A percentile compares a stretch with the other conserved stretches of the same genome.
phyloP scores from a whole-genome alignment of 2,797 vertebrate genomes.

The Enteromius viviparus region DNA sequence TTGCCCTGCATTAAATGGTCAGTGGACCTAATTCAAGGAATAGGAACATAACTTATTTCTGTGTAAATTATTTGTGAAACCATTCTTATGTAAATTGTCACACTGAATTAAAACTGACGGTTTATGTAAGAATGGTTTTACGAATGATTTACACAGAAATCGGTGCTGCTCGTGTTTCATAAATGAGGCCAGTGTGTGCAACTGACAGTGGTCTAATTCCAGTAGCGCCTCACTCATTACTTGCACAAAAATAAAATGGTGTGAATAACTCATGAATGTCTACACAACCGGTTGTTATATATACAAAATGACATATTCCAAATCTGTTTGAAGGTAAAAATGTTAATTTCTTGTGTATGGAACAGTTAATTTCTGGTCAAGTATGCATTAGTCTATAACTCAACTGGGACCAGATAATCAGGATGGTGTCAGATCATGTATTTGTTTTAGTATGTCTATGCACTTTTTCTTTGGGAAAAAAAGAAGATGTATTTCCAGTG shows the following conservation, averaged over 20 bases:
- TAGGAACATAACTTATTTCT: neutral
- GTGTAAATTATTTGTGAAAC: conserved; percentile 12
- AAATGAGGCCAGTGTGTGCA: conserved; percentile 21
- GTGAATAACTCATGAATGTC: conserved; percentile 14
- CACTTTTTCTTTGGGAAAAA: conserved; percentile 35
- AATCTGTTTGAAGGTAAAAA: conserved; percentile 9
- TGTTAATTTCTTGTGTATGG: conserved; percentile 9
- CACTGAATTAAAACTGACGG: conserved; percentile 32
- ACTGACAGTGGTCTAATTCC: conserved; percentile 15
- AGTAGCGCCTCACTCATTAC: conserved; percentile 43
- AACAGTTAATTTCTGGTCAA: conserved; percentile 34
- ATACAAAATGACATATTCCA: conserved; percentile 12
- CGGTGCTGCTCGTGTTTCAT: conserved; percentile 16
- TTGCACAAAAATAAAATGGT: conserved; percentile 31
- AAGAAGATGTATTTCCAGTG: conserved; percentile 37
- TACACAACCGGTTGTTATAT: conserved; percentile 5
- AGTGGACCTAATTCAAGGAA: conserved; percentile 27
- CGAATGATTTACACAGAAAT: conserved; percentile 18
- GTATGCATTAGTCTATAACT: conserved; percentile 27
- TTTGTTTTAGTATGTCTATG: neutral
- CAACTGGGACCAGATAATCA: conserved; percentile 12
- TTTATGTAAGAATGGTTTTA: conserved; percentile 31
- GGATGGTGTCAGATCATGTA: conserved; percentile 30
- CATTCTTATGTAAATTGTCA: conserved; percentile 22
- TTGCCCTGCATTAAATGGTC: conserved; percentile 38